These are phyloP conservation scores for Pyrochroa serraticornis DNA, from an alignment of 2,888 invertebrate species.

Conservation along the genomic window DNA sequence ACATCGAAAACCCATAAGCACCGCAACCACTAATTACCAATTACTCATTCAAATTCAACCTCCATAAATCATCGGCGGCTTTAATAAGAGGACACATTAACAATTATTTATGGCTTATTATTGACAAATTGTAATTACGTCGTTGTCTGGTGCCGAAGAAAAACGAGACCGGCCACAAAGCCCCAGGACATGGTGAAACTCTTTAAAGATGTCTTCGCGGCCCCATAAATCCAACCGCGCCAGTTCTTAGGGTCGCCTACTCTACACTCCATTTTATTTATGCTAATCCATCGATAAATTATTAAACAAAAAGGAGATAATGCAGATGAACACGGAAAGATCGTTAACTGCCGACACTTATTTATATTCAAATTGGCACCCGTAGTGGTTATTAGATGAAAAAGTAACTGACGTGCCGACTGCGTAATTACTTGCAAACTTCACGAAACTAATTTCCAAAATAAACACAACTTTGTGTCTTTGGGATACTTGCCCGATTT, in stretches of 20 bases:
- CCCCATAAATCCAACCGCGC: neutral
- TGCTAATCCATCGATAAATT: too few species aligned
- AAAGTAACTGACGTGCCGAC: neutral
- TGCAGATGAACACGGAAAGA: too few species aligned
- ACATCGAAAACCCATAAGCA: too few species aligned
- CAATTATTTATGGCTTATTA: constrained; percentile 12
- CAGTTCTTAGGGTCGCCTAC: neutral
- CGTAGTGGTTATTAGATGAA: neutral
- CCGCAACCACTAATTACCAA: neutral
- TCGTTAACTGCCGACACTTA: neutral
- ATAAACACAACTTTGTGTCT: neutral
- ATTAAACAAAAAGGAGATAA: too few species aligned
- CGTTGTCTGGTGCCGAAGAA: constrained; percentile 7
- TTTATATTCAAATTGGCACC: constrained; percentile 2
- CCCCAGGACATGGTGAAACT: constrained; percentile 4
- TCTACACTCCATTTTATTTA: neutral
- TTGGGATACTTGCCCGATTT: neutral
- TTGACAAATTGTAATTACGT: constrained; percentile 14
- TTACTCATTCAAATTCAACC: constrained; percentile 1
- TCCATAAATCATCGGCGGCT: neutral
- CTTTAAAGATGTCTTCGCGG: neutral
- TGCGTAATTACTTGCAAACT: too few species aligned
- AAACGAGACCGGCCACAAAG: neutral
- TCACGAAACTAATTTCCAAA: neutral
- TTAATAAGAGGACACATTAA: constrained; percentile 5